Conservation (phyloP, 1,140 invertebrate genomes). For the Eurosta solidaginis region DNA sequence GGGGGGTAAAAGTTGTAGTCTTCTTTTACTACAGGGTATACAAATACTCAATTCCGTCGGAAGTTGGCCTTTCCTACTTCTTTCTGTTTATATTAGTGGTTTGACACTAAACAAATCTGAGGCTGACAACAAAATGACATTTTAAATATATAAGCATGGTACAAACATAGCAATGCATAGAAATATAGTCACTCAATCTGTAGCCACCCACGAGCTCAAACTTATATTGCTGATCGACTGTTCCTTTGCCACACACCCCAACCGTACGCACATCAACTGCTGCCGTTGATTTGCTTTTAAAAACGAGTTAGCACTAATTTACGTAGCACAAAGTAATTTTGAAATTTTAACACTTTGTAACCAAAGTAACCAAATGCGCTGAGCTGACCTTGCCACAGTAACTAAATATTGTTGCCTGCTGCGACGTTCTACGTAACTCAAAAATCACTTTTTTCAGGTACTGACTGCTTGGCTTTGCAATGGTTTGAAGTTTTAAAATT, state of each 20-base stretch:
- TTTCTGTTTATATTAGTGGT: constrained; percentile 26
- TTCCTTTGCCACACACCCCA: neutral
- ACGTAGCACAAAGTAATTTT: neutral
- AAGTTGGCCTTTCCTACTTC: no score
- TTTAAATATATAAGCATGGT: constrained; percentile 52
- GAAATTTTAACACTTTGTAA: neutral
- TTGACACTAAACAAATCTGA: constrained; percentile 59
- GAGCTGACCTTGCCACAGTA: neutral
- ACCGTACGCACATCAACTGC: neutral
- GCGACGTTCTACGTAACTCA: neutral
- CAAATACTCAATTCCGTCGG: no score
- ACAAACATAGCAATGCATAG: neutral
- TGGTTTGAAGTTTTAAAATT: neutral
- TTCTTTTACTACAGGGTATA: no score
- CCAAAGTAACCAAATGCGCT: neutral
- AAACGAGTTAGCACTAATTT: neutral
- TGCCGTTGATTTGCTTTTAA: neutral
- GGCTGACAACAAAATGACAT: constrained; percentile 59
- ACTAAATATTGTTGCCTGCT: neutral
- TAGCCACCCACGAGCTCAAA: no score
- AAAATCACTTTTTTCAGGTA: neutral
- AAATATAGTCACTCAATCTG: no score
- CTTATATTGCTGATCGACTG: neutral
- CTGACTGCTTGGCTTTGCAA: neutral
- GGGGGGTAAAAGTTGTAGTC: no score